Conservation (phyloP, 2,797 vertebrate genomes). For the Cirrhinus mrigala region DNA sequence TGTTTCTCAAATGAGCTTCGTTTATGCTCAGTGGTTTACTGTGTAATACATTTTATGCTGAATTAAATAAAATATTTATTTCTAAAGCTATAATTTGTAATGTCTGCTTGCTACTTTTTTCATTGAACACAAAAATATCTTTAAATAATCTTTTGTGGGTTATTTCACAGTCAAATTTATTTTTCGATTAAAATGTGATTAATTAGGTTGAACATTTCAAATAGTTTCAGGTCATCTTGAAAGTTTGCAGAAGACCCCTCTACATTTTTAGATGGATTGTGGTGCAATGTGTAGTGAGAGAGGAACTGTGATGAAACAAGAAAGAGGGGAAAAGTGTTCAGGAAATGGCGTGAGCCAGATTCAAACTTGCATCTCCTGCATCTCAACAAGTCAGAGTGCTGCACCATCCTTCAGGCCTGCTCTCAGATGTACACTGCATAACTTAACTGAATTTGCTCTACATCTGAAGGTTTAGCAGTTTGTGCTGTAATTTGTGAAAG, state of each 20-base stretch:
- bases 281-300: neutral
- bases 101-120: too few relatives aligned
- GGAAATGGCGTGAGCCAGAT: neutral
- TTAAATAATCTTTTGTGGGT: too few relatives aligned
- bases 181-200: too few relatives aligned
- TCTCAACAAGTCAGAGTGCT: neutral
- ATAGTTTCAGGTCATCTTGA: too few relatives aligned
- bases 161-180: too few relatives aligned
- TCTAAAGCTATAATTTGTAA: too few relatives aligned
- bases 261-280: neutral
- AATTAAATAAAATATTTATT: too few relatives aligned
- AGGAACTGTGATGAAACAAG: neutral
- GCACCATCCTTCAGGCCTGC: neutral
- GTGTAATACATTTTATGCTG: too few relatives aligned
- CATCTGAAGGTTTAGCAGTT: conserved; percentile 27
- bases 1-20: too few relatives aligned
- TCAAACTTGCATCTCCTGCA: neutral
- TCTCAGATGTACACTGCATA: conserved; percentile 10
- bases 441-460: conserved; percentile 39
- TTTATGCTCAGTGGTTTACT: too few relatives aligned
- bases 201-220: too few relatives aligned
- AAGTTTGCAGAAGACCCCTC: neutral
- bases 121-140: too few relatives aligned
- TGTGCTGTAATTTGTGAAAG: conserved; percentile 7
- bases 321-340: neutral